These are phyloP conservation scores for Diorhabda elongata DNA, from an alignment of 1,140 invertebrate species.

Conservation along the genomic window DNA sequence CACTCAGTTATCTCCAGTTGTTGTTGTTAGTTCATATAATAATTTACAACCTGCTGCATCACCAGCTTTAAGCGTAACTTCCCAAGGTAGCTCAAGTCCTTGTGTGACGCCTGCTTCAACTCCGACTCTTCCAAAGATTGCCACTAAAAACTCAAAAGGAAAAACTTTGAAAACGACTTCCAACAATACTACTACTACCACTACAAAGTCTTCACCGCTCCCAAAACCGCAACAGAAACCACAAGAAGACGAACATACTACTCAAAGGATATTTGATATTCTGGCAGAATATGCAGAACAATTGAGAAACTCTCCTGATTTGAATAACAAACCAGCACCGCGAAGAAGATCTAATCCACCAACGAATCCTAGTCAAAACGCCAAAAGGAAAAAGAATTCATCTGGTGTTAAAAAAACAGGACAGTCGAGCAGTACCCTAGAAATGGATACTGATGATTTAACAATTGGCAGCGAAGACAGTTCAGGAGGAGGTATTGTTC, in stretches of 20 bases:
- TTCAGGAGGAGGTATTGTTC: slow-evolving; percentile 63
- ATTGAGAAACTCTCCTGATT: slow-evolving; percentile 70
- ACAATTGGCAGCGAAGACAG: slow-evolving; percentile 70
- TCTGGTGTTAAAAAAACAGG: slow-evolving; percentile 52
- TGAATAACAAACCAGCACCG: slow-evolving; percentile 77
- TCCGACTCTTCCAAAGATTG: slow-evolving; percentile 48
- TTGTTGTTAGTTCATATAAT: slow-evolving; percentile 57
- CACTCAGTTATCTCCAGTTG: slow-evolving; percentile 53
- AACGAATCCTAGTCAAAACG: slow-evolving; percentile 63
- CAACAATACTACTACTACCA: slow-evolving; percentile 47
- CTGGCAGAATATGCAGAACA: slow-evolving; percentile 77
- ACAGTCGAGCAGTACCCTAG: slow-evolving; percentile 29
- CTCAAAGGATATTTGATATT: slow-evolving; percentile 75
- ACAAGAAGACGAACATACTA: slow-evolving; percentile 76
- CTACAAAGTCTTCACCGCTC: slow-evolving; percentile 62
- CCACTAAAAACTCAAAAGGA: slow-evolving; percentile 53
- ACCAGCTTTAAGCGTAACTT: slow-evolving; percentile 57
- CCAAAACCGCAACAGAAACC: slow-evolving; percentile 70
- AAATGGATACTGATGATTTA: slow-evolving; percentile 58
- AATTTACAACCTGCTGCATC: slow-evolving; percentile 54
- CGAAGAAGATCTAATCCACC: slow-evolving; percentile 69
- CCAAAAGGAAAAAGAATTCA: slow-evolving; percentile 69
- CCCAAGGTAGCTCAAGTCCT: slow-evolving; percentile 60
- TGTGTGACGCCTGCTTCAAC: slow-evolving; percentile 54
- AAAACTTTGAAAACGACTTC: slow-evolving; percentile 43